Evolutionary conservation across 2,888 invertebrate species (phyloP).

Genomic region (Frankliniella fusca): DNA sequence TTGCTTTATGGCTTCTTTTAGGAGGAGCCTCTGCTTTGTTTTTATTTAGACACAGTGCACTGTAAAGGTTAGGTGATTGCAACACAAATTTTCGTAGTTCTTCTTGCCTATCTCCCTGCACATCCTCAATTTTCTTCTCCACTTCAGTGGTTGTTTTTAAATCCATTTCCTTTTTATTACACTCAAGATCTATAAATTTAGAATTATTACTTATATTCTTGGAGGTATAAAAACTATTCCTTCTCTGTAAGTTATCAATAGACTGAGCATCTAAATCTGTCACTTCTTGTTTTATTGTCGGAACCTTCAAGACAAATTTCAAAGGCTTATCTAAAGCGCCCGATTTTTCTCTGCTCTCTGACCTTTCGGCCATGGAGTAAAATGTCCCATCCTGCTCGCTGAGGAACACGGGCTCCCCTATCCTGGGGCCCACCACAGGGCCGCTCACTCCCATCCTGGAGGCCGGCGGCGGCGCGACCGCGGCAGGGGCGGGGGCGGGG

Average conservation of each 20-base stretch:
- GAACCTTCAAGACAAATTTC: background rate
- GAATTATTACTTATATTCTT: background rate
- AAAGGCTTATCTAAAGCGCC: background rate
- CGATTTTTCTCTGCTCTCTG: background rate
- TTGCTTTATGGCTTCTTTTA: background rate
- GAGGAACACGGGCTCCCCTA: background rate
- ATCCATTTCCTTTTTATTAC: background rate
- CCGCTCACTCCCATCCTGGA: background rate
- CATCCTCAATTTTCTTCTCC: too few relatives aligned
- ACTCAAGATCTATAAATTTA: background rate
- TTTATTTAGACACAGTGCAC: background rate
- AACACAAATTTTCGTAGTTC: slow-evolving; percentile 28
- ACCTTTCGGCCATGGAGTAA: background rate
- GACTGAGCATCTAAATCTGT: background rate
- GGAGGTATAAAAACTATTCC: background rate
- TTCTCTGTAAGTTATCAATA: background rate
- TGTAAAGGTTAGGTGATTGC: slow-evolving; percentile 12
- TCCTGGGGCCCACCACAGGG: too few relatives aligned
- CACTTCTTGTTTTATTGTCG: background rate
- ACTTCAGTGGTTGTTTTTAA: background rate
- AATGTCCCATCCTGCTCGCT: background rate
- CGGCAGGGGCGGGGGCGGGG: too few relatives aligned
- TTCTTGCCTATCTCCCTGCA: background rate
- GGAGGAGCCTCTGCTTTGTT: background rate
- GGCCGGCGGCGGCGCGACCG: background rate